Conservation (phyloP, 2,888 invertebrate genomes). For the Machimus rusticus region DNA sequence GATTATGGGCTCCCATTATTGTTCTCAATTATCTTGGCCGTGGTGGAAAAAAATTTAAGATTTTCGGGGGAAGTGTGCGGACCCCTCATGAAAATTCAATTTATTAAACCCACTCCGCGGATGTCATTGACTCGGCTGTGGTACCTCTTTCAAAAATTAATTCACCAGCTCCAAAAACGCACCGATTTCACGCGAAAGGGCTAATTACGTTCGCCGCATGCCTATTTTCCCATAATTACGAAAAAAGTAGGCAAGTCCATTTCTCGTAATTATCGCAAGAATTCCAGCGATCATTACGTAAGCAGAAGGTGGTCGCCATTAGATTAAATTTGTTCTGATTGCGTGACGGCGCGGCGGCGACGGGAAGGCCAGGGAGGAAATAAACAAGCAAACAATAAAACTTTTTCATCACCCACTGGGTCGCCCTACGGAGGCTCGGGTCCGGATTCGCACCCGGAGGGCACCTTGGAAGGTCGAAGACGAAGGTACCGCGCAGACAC, state of each 20-base stretch:
- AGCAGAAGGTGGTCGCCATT: slow-evolving; percentile 25
- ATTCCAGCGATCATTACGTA: slow-evolving; percentile 16
- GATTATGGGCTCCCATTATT: not conserved
- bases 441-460: not conserved
- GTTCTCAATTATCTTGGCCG: not conserved
- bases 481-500: not conserved
- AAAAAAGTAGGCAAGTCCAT: slow-evolving; percentile 3
- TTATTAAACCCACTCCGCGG: not conserved
- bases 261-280: slow-evolving; percentile 2
- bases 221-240: slow-evolving; percentile 1
- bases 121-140: not conserved
- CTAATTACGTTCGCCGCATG: slow-evolving; percentile 10
- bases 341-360: not conserved
- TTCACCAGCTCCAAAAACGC: slow-evolving; percentile 57
- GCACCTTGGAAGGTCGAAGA: slow-evolving; percentile 4
- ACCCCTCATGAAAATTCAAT: not conserved
- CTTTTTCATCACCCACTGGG: slow-evolving; percentile 27
- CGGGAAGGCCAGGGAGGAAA: not conserved
- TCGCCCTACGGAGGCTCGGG: not conserved
- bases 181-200: not conserved
- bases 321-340: slow-evolving; percentile 24
- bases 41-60: not conserved
- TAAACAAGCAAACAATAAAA: slow-evolving; percentile 7
- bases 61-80: not conserved
- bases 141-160: not conserved